Base-by-base conservation (phyloP, 2,113 vertebrate genomes). In the Caretta caretta region DNA sequence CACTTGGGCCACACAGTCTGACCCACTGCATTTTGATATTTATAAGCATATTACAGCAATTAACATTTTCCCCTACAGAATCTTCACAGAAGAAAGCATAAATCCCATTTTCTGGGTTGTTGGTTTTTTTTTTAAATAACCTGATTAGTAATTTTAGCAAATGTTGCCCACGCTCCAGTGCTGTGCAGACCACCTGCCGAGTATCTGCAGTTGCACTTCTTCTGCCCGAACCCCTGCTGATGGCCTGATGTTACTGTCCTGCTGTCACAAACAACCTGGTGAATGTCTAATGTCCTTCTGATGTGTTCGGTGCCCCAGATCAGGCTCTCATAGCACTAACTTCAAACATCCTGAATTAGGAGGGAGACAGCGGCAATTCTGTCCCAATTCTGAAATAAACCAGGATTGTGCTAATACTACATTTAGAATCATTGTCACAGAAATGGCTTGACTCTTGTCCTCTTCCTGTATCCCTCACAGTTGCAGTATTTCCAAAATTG, bases 21-120 rank as follows among this genome's bases (percentile, higher is more conserved):
- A 96, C 97, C 94, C 94, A 90, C 92, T 94, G 49, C 94, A 10
- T 97, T 95, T 90, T 86, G 62, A 78, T 84, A 5, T 72, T 29
- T 54, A 89, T 19, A n/a, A 72, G 29, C 94, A 93, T 89, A 53
- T 53, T 80, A 27, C 12, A 83, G 85, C 35, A 91, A 95, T 93
- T 84, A 95, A 80, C n/a, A 65, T 85, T 10, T n/a, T 95, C 93
- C 89, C 75, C 85, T 93, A 62, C 29, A 78, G 57, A 65, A 91
- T 83, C 22, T 29, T 89, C 92, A 95, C 62, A 88, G 80, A 85
- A 10, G 19, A 72, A 93, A 57, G 93, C 93, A 93, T 20, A 93
- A 24, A 14, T 93, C 93, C 56, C 82, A 51, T n/a, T n/a, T 22
- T 17, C 87, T 82, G 38, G 20, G 84, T 90, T 83, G 12, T 3